Evolutionary conservation across 1,140 invertebrate genomes (phyloP).

Genomic region (Phymorhynchus buccinoides): DNA sequence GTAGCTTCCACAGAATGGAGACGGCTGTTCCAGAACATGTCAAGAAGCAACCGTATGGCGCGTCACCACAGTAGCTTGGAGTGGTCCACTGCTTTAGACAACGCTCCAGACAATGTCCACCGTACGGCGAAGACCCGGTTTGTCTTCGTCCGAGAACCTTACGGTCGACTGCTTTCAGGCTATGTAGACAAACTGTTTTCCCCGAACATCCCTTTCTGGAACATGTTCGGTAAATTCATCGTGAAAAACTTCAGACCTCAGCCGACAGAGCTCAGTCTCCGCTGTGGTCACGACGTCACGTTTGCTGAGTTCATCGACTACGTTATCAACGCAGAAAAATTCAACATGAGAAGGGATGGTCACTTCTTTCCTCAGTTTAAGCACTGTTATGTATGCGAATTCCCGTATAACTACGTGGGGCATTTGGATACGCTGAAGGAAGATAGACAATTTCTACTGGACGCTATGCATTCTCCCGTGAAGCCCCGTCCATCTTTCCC

Average conservation of each 20-base stretch:
- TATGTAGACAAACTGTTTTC: conserved; percentile 67
- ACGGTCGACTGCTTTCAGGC: conserved; percentile 61
- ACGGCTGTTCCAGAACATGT: not conserved
- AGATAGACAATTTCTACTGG: not conserved
- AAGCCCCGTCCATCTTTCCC: conserved; percentile 56
- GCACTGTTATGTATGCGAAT: conserved; percentile 10
- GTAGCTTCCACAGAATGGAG: not conserved
- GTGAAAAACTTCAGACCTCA: conserved; percentile 51
- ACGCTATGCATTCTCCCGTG: conserved; percentile 53
- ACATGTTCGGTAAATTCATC: conserved; percentile 57
- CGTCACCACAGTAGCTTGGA: not conserved
- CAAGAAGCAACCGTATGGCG: not conserved
- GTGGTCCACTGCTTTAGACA: not conserved
- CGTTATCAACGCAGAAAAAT: conserved; percentile 57
- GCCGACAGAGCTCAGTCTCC: conserved; percentile 42
- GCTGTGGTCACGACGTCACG: conserved; percentile 66
- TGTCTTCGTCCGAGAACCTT: conserved; percentile 66
- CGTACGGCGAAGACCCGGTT: conserved; percentile 15
- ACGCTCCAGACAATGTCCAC: not conserved
- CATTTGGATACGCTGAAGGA: conserved; percentile 23
- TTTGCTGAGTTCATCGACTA: conserved; percentile 65
- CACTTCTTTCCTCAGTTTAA: not conserved
- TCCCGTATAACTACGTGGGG: conserved; percentile 21
- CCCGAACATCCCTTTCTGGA: conserved; percentile 65
- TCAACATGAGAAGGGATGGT: conserved; percentile 40